These are phyloP conservation scores for Chinchilla lanigera DNA, from an alignment of 2,113 vertebrate genomes.

Conservation along the genomic window DNA sequence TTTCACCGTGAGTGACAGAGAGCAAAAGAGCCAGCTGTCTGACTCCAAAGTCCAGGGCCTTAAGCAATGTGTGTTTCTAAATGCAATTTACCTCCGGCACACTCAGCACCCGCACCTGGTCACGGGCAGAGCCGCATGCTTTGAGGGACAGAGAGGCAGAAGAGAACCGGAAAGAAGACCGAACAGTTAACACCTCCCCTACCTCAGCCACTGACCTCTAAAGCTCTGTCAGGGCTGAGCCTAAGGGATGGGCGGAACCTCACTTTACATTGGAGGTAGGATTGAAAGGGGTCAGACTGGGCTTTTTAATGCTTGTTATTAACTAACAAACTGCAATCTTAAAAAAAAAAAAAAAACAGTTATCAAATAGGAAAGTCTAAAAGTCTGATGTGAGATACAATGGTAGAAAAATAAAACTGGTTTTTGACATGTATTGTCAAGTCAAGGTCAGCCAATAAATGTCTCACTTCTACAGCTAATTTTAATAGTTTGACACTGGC, in stretches of 20 bases:
- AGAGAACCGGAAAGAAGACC: neutral
- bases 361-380: neutral
- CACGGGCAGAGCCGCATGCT: neutral
- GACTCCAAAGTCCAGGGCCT: neutral
- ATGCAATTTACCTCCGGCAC: neutral
- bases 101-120: fast-evolving
- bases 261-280: neutral
- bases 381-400: neutral
- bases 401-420: neutral
- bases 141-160: neutral
- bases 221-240: neutral
- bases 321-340: neutral
- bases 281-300: neutral
- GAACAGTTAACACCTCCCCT: neutral
- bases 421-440: neutral
- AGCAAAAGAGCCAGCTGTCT: neutral
- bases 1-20: neutral
- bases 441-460: neutral
- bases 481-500: slow-evolving; percentile 31
- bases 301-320: neutral
- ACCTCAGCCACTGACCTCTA: neutral
- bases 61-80: neutral
- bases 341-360: neutral
- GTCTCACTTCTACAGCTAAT: neutral
- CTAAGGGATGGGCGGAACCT: neutral